Evolutionary conservation across 2,113 vertebrate species (phyloP).

Genomic region (Cebus imitator): DNA sequence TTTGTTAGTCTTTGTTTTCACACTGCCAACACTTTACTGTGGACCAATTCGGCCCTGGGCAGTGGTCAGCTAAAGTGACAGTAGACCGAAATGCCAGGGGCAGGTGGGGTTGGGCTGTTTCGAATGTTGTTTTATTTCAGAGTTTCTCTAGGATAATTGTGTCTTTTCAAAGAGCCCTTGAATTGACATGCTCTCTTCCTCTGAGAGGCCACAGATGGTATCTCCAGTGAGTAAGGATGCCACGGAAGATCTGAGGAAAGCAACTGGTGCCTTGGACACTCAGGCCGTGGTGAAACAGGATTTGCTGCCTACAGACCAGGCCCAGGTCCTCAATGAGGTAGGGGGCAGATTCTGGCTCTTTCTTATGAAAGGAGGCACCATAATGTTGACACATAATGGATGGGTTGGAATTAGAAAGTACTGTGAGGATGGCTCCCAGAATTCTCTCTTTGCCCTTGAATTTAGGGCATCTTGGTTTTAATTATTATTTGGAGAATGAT

Average conservation of each 20-base stretch:
- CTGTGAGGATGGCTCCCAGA: background rate
- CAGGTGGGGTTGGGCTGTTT: background rate
- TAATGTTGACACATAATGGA: background rate
- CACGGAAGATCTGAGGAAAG: slow-evolving; percentile 25
- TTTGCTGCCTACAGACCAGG: slow-evolving; percentile 70
- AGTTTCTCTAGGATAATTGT: background rate
- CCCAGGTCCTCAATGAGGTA: slow-evolving; percentile 77
- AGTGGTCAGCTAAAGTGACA: background rate
- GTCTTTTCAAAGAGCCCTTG: slow-evolving; percentile 42
- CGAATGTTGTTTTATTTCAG: background rate
- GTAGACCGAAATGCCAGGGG: background rate
- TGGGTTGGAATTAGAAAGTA: background rate
- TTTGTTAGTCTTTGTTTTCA: background rate
- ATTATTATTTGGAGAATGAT: background rate
- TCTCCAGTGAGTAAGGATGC: background rate
- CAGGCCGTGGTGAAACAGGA: slow-evolving; percentile 65
- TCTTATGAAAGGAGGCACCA: background rate
- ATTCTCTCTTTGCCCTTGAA: background rate
- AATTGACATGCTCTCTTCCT: slow-evolving; percentile 71
- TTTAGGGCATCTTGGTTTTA: background rate
- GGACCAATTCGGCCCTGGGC: background rate
- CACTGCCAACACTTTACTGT: background rate
- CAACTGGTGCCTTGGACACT: background rate
- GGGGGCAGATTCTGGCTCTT: background rate
- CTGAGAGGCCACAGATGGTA: slow-evolving; percentile 78